Conservation (phyloP, 2,113 vertebrate genomes). For the Pelecanus crispus region DNA sequence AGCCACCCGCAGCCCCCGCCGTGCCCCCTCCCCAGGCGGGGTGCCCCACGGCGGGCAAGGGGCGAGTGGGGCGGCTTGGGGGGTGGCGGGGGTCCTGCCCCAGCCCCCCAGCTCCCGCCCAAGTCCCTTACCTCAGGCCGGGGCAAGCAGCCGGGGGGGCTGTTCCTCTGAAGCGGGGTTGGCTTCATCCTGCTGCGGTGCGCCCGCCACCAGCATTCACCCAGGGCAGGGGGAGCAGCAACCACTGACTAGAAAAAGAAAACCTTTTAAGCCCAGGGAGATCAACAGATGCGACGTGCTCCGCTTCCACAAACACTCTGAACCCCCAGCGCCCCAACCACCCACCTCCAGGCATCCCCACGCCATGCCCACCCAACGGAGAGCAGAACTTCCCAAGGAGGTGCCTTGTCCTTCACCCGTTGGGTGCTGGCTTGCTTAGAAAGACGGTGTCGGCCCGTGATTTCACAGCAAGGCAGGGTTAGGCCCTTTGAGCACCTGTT, state of each 20-base stretch:
- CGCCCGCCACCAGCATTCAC: background rate
- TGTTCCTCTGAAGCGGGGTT: background rate
- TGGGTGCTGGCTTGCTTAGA: no score
- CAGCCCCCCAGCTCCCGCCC: background rate
- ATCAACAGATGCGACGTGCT: background rate
- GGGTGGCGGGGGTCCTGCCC: background rate
- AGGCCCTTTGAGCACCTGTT: background rate
- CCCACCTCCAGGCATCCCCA: rapidly evolving
- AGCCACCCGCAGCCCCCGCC: no score
- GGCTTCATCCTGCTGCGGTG: background rate
- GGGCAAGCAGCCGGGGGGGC: background rate
- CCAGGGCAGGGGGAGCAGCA: background rate
- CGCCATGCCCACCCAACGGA: rapidly evolving
- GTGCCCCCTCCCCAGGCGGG: no score
- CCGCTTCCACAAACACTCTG: background rate
- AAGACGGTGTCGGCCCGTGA: rapidly evolving
- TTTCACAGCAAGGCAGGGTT: background rate
- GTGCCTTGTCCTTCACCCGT: rapidly evolving
- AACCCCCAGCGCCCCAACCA: background rate
- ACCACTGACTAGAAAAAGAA: background rate
- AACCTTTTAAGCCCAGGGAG: background rate
- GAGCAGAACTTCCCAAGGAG: background rate
- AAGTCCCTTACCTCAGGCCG: background rate
- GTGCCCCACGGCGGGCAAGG: background rate
- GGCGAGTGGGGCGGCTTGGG: rapidly evolving